These are phyloP conservation scores for Himalopsyche phryganea DNA, from an alignment of 1,140 invertebrate genomes.

Conservation along the genomic window DNA sequence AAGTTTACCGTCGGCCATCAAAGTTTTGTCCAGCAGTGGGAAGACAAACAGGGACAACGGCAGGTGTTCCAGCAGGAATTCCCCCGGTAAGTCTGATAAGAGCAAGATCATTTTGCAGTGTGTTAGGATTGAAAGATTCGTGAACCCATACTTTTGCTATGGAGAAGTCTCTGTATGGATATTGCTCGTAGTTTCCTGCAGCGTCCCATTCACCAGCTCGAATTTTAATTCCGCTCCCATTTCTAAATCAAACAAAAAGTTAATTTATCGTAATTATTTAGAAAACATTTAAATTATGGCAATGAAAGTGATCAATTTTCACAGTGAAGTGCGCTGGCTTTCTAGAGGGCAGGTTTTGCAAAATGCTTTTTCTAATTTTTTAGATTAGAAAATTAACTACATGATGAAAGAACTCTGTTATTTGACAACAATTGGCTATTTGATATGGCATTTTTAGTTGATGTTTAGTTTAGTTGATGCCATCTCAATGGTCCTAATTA, in stretches of 20 bases:
- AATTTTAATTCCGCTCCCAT: constrained; percentile 51
- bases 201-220: constrained; percentile 70
- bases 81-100: constrained; percentile 57
- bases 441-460: too few species aligned
- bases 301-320: too few species aligned
- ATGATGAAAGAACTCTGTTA: too few species aligned
- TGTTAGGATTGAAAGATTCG: constrained; percentile 61
- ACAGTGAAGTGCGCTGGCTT: too few species aligned
- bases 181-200: constrained; percentile 55
- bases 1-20: constrained; percentile 58
- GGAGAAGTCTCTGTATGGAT: constrained; percentile 58
- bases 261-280: too few species aligned
- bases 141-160: constrained; percentile 59
- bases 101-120: constrained; percentile 68
- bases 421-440: too few species aligned
- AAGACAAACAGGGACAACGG: constrained; percentile 70
- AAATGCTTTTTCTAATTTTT: too few species aligned
- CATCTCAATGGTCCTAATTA: too few species aligned
- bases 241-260: constrained; percentile 34
- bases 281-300: too few species aligned
- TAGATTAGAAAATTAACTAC: too few species aligned
- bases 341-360: too few species aligned
- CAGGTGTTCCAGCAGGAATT: constrained; percentile 56
- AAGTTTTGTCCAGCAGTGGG: constrained; percentile 55
- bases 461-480: too few species aligned